Conservation (phyloP, 2,888 invertebrate genomes). For the Chloromyia formosa region DNA sequence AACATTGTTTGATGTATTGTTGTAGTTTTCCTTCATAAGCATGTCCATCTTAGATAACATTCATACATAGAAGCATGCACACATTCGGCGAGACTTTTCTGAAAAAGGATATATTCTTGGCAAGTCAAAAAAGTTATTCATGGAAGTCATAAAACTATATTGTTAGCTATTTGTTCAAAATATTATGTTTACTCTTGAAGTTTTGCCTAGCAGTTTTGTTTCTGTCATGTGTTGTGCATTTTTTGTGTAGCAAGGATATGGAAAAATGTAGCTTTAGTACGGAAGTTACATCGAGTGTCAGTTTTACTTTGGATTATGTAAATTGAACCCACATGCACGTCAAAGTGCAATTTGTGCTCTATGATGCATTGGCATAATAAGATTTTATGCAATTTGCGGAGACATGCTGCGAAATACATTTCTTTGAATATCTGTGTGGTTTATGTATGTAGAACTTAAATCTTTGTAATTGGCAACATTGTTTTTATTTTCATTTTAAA, state of each 20-base stretch:
- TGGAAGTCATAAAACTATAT: constrained; percentile 49
- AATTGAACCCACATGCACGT: neutral
- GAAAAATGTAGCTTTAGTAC: constrained; percentile 15
- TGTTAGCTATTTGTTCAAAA: constrained; percentile 49
- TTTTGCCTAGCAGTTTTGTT: neutral
- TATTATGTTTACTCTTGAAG: constrained; percentile 45
- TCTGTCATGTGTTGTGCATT: constrained; percentile 3
- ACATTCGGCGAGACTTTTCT: constrained; percentile 44
- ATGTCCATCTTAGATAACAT: constrained; percentile 38
- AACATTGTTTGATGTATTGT: constrained; percentile 50
- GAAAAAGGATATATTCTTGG: constrained; percentile 39
- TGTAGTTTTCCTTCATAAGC: constrained; percentile 50
- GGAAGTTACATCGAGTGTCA: constrained; percentile 8
- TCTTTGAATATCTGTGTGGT: too few relatives aligned
- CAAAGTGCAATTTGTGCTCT: constrained; percentile 21
- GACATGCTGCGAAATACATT: too few relatives aligned
- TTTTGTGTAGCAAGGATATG: neutral
- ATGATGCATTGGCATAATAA: neutral
- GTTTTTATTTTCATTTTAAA: too few relatives aligned
- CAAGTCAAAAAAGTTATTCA: constrained; percentile 39
- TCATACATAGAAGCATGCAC: neutral
- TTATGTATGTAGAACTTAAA: too few relatives aligned
- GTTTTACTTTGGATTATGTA: constrained; percentile 20
- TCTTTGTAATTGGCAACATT: too few relatives aligned
- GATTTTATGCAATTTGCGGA: neutral